Evolutionary conservation across 2,888 invertebrate species (phyloP).

Genomic region (Falcaria lacertinaria): DNA sequence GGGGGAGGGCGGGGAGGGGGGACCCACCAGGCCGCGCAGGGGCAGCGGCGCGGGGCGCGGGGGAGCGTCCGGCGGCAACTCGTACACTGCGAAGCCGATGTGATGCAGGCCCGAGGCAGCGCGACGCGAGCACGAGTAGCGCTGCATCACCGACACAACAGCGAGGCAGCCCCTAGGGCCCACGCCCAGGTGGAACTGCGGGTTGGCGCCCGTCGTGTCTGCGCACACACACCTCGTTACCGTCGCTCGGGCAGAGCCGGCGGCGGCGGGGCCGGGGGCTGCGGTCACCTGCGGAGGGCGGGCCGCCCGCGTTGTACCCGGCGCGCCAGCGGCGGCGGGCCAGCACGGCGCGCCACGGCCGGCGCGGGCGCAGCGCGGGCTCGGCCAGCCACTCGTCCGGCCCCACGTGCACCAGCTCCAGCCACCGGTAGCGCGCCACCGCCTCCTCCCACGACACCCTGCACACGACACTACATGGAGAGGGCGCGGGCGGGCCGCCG

Average conservation of each 20-base stretch:
- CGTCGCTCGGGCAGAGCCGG: constrained; percentile 1
- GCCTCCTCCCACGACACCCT: constrained; percentile 88
- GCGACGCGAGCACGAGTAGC: constrained; percentile 72
- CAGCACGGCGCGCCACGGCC: constrained; percentile 85
- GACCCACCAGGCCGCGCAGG: constrained; percentile 14
- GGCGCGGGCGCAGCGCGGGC: constrained; percentile 81
- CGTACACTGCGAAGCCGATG: constrained; percentile 86
- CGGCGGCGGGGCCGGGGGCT: not conserved
- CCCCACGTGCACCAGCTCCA: constrained; percentile 86
- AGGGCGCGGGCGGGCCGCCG: too few relatives aligned
- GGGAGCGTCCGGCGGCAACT: constrained; percentile 77
- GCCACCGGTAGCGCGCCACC: constrained; percentile 81
- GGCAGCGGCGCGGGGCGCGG: constrained; percentile 23
- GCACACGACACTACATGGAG: constrained; percentile 12
- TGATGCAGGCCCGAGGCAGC: constrained; percentile 76
- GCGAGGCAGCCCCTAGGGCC: constrained; percentile 77
- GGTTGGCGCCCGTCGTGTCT: constrained; percentile 85
- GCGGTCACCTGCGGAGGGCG: constrained; percentile 81
- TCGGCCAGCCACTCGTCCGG: constrained; percentile 88
- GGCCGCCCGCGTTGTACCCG: constrained; percentile 86
- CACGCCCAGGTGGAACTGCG: constrained; percentile 82
- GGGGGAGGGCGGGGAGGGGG: constrained; percentile 65
- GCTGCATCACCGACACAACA: constrained; percentile 85
- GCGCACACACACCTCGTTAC: constrained; percentile 38
- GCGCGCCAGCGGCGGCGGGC: constrained; percentile 83